Evolutionary conservation across 1,140 invertebrate genomes (phyloP).

Genomic region (Drosophila ficusphila): DNA sequence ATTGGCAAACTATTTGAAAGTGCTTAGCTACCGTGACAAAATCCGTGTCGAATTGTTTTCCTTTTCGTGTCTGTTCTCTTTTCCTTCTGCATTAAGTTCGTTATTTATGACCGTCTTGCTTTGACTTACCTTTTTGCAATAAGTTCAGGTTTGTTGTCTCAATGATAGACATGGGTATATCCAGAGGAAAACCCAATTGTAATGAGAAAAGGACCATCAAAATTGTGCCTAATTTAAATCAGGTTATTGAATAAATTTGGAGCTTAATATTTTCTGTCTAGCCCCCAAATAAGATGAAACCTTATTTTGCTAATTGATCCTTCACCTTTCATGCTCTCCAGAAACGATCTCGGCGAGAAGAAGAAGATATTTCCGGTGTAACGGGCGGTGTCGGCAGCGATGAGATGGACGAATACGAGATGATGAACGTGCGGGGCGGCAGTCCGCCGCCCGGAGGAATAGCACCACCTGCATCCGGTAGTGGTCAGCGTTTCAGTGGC

Average conservation of each 20-base stretch:
- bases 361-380: conserved; percentile 25
- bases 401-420: conserved; percentile 87
- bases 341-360: conserved; percentile 59
- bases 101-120: not conserved
- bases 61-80: not conserved
- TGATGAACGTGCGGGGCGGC: conserved; percentile 91
- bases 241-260: too few species aligned
- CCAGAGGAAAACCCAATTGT: too few species aligned
- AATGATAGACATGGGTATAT: too few species aligned
- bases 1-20: not conserved
- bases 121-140: not conserved
- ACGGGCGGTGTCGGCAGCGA: conserved; percentile 35
- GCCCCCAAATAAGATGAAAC: too few species aligned
- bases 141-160: too few species aligned
- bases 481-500: conserved; percentile 17
- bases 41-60: not conserved
- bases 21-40: not conserved
- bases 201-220: too few species aligned
- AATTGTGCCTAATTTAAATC: too few species aligned
- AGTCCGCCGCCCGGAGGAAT: conserved; percentile 85
- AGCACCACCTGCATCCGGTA: conserved; percentile 18
- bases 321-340: conserved; percentile 1
- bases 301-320: not conserved
- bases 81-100: not conserved
- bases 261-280: too few species aligned